phyloP scores from a whole-genome alignment of 2,113 vertebrate species.

The Scytalopus superciliaris region DNA sequence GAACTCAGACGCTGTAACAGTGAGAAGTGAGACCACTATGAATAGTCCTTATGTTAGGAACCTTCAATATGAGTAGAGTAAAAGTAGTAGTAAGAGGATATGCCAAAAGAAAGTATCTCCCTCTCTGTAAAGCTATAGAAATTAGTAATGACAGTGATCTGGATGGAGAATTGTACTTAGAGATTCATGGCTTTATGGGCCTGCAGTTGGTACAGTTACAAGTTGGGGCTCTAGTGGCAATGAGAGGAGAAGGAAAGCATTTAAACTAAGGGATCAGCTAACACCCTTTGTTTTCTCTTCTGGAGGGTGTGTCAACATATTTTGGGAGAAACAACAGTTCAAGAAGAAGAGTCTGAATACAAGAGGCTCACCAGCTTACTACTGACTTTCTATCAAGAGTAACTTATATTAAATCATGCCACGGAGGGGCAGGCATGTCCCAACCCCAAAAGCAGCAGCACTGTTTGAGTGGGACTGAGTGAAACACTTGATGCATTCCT shows the following conservation, averaged over 20 bases:
- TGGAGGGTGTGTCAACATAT: not conserved
- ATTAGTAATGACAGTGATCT: not conserved
- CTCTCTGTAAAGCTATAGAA: not conserved
- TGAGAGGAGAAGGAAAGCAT: not conserved
- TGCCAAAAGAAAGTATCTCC: not conserved
- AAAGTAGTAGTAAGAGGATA: not conserved
- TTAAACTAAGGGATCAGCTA: not conserved
- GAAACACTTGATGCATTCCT: not conserved
- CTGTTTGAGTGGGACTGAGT: not conserved
- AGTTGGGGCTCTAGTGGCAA: not conserved
- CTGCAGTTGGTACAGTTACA: not conserved
- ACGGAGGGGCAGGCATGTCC: not conserved
- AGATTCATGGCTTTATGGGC: not conserved
- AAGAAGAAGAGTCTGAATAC: not conserved
- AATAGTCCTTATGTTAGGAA: not conserved
- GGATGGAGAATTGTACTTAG: not conserved
- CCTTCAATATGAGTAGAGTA: not conserved
- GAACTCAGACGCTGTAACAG: not conserved
- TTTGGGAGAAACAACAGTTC: not conserved
- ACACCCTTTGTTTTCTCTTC: not conserved
- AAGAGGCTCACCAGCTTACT: not conserved
- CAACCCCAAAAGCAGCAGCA: not conserved
- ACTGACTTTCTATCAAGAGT: not conserved
- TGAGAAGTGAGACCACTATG: not conserved
- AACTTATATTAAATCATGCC: not conserved